Percentiles rank a stretch among this genome's conserved stretches.
Conservation (phyloP, 35 echinoderm and acorn worm genomes). For the Diadema setosum region DNA sequence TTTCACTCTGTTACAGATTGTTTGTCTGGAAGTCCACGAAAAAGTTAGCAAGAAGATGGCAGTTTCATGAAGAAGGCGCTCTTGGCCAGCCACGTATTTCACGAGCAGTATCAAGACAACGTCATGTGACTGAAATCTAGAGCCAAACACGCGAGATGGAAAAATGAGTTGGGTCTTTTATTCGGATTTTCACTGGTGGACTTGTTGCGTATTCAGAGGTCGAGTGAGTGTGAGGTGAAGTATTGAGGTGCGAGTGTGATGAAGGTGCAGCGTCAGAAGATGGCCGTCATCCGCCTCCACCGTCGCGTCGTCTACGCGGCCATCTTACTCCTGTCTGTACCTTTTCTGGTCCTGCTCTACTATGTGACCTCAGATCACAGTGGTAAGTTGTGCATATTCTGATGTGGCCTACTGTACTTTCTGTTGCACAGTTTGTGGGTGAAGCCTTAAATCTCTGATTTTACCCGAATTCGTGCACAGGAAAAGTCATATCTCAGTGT, state of each 20-base stretch:
- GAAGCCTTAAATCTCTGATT: background rate
- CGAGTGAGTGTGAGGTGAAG: background rate
- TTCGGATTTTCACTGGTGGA: background rate
- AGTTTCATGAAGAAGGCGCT: no score
- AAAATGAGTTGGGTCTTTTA: background rate
- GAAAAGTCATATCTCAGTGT: no score
- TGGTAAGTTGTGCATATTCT: no score
- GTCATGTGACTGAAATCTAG: background rate
- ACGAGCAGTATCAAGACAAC: background rate
- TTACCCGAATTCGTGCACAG: background rate
- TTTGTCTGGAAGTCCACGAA: no score
- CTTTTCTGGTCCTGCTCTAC: background rate
- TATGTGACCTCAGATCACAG: background rate
- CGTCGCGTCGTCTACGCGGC: background rate
- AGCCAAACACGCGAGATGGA: background rate
- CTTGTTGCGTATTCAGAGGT: background rate
- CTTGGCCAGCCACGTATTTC: background rate
- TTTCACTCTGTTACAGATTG: no score
- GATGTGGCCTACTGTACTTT: no score
- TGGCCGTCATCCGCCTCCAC: conserved; percentile 15
- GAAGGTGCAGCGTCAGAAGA: background rate
- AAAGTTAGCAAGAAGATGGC: no score
- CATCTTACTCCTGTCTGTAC: background rate
- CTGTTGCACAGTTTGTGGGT: no score
- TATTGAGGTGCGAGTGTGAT: background rate